phyloP scores from a whole-genome alignment of 2,888 invertebrate species.

The Ormyrus rosae region DNA sequence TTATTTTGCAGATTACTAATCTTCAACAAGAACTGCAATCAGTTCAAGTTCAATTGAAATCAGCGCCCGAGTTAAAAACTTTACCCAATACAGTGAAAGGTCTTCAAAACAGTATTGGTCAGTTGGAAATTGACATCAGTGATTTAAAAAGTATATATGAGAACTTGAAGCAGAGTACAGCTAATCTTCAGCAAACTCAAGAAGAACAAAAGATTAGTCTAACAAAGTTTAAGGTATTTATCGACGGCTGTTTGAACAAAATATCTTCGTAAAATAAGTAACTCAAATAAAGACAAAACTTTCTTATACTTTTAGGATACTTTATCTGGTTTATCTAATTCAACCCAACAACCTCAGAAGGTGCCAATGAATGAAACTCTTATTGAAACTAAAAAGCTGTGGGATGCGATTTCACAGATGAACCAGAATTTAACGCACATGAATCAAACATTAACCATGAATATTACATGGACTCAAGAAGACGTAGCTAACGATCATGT shows the following conservation, averaged over 20 bases:
- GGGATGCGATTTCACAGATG: constrained; percentile 70
- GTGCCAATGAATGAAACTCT: constrained; percentile 69
- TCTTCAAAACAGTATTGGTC: constrained; percentile 78
- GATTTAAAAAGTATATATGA: constrained; percentile 73
- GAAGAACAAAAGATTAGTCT: constrained; percentile 30
- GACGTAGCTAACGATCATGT: constrained; percentile 76
- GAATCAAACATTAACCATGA: constrained; percentile 74
- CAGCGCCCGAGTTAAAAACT: constrained; percentile 80
- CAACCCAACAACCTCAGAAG: constrained; percentile 66
- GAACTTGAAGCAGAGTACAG: constrained; percentile 70
- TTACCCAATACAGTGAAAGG: constrained; percentile 79
- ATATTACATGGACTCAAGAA: constrained; percentile 74
- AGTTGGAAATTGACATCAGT: constrained; percentile 80
- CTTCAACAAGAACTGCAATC: constrained; percentile 76
- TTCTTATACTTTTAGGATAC: constrained; percentile 65
- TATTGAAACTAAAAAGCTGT: constrained; percentile 72
- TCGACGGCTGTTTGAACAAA: neutral
- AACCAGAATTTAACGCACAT: constrained; percentile 72
- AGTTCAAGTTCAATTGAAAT: constrained; percentile 79
- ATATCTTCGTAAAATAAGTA: neutral
- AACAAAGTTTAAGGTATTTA: constrained; percentile 37
- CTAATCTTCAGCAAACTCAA: constrained; percentile 63
- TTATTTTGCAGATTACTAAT: constrained; percentile 73
- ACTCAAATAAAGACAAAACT: neutral
- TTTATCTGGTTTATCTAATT: constrained; percentile 68